Conservation (phyloP, 1,140 invertebrate genomes). For the Drosophila lacteicornis region DNA sequence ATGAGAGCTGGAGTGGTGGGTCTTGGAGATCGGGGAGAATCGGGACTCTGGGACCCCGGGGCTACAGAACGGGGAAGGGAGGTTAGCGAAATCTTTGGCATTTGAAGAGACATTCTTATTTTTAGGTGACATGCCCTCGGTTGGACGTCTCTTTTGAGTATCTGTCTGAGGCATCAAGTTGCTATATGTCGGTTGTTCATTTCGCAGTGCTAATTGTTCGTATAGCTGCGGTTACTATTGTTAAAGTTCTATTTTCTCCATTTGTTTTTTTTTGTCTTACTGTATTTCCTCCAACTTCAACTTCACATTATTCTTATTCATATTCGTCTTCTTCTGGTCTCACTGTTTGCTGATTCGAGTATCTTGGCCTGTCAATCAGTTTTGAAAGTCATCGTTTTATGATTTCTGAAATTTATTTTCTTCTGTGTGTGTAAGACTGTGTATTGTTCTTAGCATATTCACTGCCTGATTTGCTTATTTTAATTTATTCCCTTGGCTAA, state of each 20-base stretch:
- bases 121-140: slow-evolving; percentile 84
- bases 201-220: slow-evolving; percentile 31
- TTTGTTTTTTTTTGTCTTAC: neutral
- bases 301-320: slow-evolving; percentile 9
- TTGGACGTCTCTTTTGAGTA: slow-evolving; percentile 66
- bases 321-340: slow-evolving; percentile 23
- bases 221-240: slow-evolving; percentile 1
- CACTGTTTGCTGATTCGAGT: slow-evolving; percentile 38
- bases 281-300: neutral
- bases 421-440: slow-evolving; percentile 11
- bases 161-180: slow-evolving; percentile 54
- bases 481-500: slow-evolving; percentile 58
- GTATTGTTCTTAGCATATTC: slow-evolving; percentile 17
- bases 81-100: slow-evolving; percentile 72
- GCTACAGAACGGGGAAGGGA: slow-evolving; percentile 11
- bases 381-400: slow-evolving; percentile 72
- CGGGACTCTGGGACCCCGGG: slow-evolving; percentile 14
- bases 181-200: slow-evolving; percentile 8
- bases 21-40: slow-evolving; percentile 21
- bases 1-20: slow-evolving; percentile 26
- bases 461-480: slow-evolving; percentile 46
- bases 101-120: slow-evolving; percentile 84
- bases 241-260: neutral
- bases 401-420: slow-evolving; percentile 39
- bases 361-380: slow-evolving; percentile 76